Evolutionary conservation across 2,888 invertebrate genomes (phyloP), one percentile per base, ranked within the genome.

Genomic region (Polyommatus icarus): DNA sequence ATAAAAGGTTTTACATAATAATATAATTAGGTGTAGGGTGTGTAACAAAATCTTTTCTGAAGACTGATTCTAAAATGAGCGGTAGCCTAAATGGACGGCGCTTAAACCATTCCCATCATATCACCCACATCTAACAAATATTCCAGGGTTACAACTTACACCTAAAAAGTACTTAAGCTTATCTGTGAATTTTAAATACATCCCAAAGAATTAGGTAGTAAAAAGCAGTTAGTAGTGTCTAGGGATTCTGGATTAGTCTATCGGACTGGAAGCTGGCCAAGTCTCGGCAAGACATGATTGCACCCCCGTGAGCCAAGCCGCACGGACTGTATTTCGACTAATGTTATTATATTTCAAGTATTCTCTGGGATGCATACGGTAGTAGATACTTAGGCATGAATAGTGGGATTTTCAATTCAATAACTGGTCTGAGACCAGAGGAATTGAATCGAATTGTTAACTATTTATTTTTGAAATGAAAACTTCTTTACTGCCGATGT

Each of bases 231-330:
- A 67, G 71, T 46, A 50, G 46, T 67, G 29, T 2, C 50, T 18
- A 71, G 54, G 72, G 79, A 80, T 24, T 24, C 24, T 1, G 24
- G 24, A 24, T 79, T 76, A 75, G 76, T 81, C 80, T 82, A 81
- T 88, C 86, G 81, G 82, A 83, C 86, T 90, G 89, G 90, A 89
- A 80, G 78, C 75, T 81, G 82, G 84, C 86, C 90, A 88, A 89
- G 84, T 88, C 88, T 86, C 87, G 86, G 86, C 85, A 84, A 87
- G 85, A 87, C 87, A 87, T 85, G 86, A 88, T 87, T 85, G 86
- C 85, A 83, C 83, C 83, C 82, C 79, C 83, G 82, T 50, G 50
- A 75, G 75, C 75, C 75, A 75, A 75, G 75, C 54, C 75, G 54
- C 75, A 75, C 29, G 46, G n/a, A 73, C 20, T 36, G n/a, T 5